Base-by-base conservation (phyloP, 2,113 vertebrate genomes). In the Callospermophilus lateralis region DNA sequence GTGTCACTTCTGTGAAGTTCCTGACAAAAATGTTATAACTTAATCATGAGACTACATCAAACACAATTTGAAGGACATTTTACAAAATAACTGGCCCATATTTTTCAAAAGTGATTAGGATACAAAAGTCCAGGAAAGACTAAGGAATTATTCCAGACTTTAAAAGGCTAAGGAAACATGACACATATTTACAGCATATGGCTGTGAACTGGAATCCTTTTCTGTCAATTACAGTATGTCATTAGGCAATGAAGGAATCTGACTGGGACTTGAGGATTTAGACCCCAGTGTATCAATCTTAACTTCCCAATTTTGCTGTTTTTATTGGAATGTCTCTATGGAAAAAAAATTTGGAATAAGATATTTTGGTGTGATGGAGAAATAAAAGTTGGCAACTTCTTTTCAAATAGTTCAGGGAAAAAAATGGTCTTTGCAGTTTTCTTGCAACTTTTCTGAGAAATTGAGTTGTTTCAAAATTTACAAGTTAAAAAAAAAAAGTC, bases 381-480 rank as follows among this genome's bases (percentile, higher is more conserved):
- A 92, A 78, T 87, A 76, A 70, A 42, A 51, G 8, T 48, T n/a
- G 32, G 48, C 26, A 63, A 39, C n/a, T 87, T 84, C 13, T 61
- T 94, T 94, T 77, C 84, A 95, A 81, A 89, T 73, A 51, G 70
- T 51, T 92, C 20, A 73, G 26, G 72, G 24, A 45, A 20, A 45
- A 45, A 74, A 89, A 90, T 61, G 30, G 32, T 78, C 32, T 94
- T 74, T 48, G 76, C 90, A 78, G 16, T 58, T 72, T 58, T 84
- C 34, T 80, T 65, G 30, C 32, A 91, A 45, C 22, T 89, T 90
- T 85, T 89, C 73, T 37, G 8, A 95, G 84, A 81, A 92, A 81
- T 37, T 76, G n/a, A 91, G 78, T 80, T 15, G 58, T 96, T 42
- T 93, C n/a, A 93, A 65, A 80, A 72, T 89, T 89, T 72, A 83